These are phyloP conservation scores for Dolichotis patagonum DNA, from an alignment of 2,113 vertebrate genomes.

Conservation along the genomic window DNA sequence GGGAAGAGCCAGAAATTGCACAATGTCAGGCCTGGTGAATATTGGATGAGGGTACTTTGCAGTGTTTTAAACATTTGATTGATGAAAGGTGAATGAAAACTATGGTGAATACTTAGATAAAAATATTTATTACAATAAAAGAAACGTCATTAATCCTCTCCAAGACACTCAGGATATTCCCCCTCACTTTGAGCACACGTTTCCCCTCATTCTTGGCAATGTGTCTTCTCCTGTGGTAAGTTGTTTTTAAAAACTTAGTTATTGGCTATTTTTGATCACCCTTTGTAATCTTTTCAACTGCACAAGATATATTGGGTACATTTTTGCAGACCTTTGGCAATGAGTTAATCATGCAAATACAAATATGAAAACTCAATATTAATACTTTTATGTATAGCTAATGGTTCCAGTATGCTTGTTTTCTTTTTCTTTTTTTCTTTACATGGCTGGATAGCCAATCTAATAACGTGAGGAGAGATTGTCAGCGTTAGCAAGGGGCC, in stretches of 20 bases:
- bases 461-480: constrained; percentile 53
- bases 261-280: not conserved
- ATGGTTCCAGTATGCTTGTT: not conserved
- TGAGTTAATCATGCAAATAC: not conserved
- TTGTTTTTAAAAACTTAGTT: not conserved
- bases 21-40: not conserved
- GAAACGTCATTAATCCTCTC: not conserved
- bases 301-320: not conserved
- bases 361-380: not conserved
- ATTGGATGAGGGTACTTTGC: not conserved
- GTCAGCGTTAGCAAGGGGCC: constrained; percentile 54
- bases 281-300: not conserved
- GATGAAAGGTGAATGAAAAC: not conserved
- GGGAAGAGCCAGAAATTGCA: not conserved
- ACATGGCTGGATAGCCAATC: not conserved
- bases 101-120: not conserved
- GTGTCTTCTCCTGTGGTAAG: not conserved
- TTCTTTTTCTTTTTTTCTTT: not conserved
- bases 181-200: not conserved
- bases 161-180: not conserved
- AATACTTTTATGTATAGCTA: not conserved
- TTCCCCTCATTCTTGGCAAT: not conserved
- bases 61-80: not conserved
- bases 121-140: not conserved
- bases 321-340: not conserved